phyloP scores from a whole-genome alignment of 2,113 vertebrate species.

The Dryoscopus gambensis region DNA sequence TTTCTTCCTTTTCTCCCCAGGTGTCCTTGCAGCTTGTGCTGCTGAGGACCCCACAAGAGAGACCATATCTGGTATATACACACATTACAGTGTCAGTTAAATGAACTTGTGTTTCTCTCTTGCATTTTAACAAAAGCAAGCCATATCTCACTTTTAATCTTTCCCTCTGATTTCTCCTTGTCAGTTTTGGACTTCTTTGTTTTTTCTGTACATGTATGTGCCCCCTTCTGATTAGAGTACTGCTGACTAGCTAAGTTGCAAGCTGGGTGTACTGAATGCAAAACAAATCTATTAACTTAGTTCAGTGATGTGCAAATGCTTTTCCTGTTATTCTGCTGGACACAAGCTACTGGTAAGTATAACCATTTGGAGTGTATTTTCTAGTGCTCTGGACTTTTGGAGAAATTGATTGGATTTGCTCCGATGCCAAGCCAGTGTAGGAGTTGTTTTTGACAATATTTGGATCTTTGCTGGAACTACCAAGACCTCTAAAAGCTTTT shows the following conservation, averaged over 20 bases:
- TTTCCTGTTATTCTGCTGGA: background rate
- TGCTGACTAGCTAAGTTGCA: background rate
- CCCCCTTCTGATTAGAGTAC: background rate
- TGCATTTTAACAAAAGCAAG: background rate
- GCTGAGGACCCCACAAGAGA: background rate
- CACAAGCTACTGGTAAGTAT: background rate
- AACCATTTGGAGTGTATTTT: background rate
- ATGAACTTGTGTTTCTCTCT: background rate
- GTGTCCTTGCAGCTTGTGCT: background rate
- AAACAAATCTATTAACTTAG: background rate
- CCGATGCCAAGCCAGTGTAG: accelerated
- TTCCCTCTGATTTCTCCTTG: background rate
- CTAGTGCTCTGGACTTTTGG: background rate
- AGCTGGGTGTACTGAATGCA: background rate
- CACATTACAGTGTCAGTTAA: background rate
- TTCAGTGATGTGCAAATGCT: background rate
- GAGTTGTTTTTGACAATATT: background rate
- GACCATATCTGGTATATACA: background rate
- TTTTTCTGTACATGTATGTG: background rate
- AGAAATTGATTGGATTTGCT: background rate
- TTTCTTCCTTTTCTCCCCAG: background rate
- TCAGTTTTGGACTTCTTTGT: background rate
- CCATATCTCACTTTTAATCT: background rate
- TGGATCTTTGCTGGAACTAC: background rate
- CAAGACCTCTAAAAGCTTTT: background rate